Evolutionary conservation across 2,797 vertebrate genomes (phyloP).

Genomic region (Eulemur rubriventer): DNA sequence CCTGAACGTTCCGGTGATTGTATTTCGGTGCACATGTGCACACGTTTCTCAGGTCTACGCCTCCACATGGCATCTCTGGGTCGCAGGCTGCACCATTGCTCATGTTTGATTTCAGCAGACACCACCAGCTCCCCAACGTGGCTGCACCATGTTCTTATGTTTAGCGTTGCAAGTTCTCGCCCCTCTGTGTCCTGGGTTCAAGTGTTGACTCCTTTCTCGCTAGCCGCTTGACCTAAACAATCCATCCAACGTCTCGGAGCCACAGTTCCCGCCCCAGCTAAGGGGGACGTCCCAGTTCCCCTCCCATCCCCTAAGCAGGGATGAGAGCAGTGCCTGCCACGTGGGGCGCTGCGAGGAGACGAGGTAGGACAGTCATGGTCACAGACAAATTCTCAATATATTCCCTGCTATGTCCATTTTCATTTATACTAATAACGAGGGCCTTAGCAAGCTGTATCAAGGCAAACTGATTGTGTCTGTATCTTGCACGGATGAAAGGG

Average conservation of each 20-base stretch:
- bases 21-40: fast-evolving
- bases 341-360: no score
- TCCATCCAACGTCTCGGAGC: background rate
- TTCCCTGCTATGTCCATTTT: background rate
- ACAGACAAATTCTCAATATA: background rate
- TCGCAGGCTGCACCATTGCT: background rate
- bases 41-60: fast-evolving
- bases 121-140: background rate
- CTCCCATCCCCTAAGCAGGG: no score
- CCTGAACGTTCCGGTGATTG: fast-evolving
- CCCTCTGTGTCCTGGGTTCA: background rate
- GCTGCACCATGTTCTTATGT: background rate
- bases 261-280: no score
- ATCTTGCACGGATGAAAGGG: background rate
- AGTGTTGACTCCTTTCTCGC: background rate
- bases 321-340: background rate
- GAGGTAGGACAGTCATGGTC: background rate
- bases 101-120: fast-evolving
- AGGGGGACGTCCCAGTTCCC: no score
- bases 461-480: background rate
- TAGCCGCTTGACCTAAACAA: no score
- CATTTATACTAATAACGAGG: background rate
- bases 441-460: background rate
- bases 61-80: background rate
- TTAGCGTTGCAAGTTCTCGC: background rate